Conservation (phyloP, 53 echinoderm and acorn worm species). For the Astropecten irregularis region DNA sequence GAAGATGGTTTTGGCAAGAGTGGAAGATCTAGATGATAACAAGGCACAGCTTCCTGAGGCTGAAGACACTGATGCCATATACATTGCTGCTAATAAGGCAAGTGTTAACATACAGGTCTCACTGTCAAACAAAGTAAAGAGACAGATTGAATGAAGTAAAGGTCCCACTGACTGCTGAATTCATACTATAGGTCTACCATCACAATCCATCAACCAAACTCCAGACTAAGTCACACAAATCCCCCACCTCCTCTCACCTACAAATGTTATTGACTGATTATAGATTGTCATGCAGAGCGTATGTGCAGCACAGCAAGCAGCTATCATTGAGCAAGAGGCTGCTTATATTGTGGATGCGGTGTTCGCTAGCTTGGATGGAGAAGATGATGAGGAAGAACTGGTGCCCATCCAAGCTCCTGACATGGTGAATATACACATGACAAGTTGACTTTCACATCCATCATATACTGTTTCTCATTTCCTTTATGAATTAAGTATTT, state of each 20-base stretch:
- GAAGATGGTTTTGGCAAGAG: slow-evolving; percentile 13
- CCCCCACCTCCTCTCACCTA: too few species aligned
- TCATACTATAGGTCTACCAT: too few species aligned
- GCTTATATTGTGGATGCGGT: slow-evolving; percentile 8
- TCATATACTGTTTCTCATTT: too few species aligned
- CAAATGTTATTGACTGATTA: too few species aligned
- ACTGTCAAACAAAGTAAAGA: background rate
- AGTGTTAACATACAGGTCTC: too few species aligned
- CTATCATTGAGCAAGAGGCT: slow-evolving; percentile 8
- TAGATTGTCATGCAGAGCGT: too few species aligned
- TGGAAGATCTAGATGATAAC: slow-evolving; percentile 24
- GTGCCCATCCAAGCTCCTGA: background rate
- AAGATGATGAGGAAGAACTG: background rate
- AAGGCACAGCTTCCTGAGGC: background rate
- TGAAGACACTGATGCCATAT: background rate
- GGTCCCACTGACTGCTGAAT: too few species aligned
- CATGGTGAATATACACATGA: background rate
- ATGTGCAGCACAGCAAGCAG: slow-evolving; percentile 3
- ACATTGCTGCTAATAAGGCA: background rate
- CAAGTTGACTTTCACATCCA: too few species aligned
- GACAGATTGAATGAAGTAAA: background rate
- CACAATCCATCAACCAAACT: too few species aligned
- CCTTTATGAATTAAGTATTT: too few species aligned
- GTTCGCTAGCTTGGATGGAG: slow-evolving; percentile 12
- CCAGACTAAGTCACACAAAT: too few species aligned